Evolutionary conservation across 2,113 vertebrate species (phyloP).

Genomic region (Ailuropoda melanoleuca): DNA sequence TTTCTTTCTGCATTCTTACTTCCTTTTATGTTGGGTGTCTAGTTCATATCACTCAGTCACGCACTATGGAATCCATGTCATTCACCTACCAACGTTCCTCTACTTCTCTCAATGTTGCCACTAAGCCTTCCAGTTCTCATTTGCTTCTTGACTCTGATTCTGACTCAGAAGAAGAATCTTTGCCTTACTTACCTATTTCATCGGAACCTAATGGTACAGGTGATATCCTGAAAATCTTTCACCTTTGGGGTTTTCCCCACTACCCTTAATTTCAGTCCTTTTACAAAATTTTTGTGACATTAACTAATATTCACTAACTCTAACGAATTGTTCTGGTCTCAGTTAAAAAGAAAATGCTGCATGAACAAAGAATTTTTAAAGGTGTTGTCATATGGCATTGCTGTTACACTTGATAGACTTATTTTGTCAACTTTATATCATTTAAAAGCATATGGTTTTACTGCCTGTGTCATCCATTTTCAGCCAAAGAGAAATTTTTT

Average conservation of each 20-base stretch:
- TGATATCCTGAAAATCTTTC: conserved; percentile 86
- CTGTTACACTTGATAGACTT: not conserved
- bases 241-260: conserved; percentile 51
- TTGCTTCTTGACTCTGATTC: conserved; percentile 89
- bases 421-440: not conserved
- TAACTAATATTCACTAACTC: conserved; percentile 71
- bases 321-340: not conserved
- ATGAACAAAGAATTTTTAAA: conserved; percentile 72
- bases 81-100: conserved; percentile 97
- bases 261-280: conserved; percentile 46
- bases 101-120: conserved; percentile 94
- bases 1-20: conserved; percentile 76
- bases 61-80: conserved; percentile 95
- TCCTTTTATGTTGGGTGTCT: conserved; percentile 77
- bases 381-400: not conserved
- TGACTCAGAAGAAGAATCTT: conserved; percentile 89
- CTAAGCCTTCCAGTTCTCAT: conserved; percentile 90
- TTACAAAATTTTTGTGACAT: conserved; percentile 61
- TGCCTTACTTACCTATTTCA: conserved; percentile 87
- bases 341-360: conserved; percentile 56
- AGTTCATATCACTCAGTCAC: conserved; percentile 97
- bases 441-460: not conserved
- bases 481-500: conserved; percentile 1
- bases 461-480: conserved; percentile 35
- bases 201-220: conserved; percentile 91